Conservation (phyloP, 2,797 vertebrate genomes). For the Fratercula arctica region DNA sequence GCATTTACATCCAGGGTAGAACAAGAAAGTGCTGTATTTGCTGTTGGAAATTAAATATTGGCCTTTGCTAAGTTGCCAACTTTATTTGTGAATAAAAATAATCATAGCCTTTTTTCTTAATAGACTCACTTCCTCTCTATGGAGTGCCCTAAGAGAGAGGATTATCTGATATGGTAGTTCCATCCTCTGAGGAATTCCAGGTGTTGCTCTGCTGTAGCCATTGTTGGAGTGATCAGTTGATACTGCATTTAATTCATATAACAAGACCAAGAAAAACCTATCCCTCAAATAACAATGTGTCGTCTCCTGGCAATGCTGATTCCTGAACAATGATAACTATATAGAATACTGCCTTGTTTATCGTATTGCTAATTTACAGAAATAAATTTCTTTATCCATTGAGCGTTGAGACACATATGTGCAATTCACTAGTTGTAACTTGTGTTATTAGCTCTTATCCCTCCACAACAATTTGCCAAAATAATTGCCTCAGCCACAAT, state of each 20-base stretch:
- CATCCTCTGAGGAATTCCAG: not conserved
- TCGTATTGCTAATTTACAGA: slow-evolving; percentile 52
- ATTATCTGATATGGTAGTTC: not conserved
- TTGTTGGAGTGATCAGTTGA: not conserved
- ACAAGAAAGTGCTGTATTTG: not conserved
- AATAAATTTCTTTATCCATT: slow-evolving; percentile 52
- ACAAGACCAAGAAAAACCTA: not conserved
- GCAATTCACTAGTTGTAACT: slow-evolving; percentile 38
- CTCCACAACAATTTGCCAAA: slow-evolving; percentile 58
- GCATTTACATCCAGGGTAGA: rapidly evolving
- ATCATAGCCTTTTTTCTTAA: not conserved
- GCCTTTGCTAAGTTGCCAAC: not conserved
- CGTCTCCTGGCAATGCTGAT: not conserved
- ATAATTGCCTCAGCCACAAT: slow-evolving; percentile 64
- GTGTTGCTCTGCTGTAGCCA: not conserved
- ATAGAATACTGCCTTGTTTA: not conserved
- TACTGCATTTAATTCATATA: not conserved
- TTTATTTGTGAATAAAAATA: not conserved
- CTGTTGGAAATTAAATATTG: not conserved
- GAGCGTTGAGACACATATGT: not conserved
- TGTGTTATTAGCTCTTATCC: slow-evolving; percentile 65
- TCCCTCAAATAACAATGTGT: not conserved
- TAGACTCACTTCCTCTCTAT: rapidly evolving
- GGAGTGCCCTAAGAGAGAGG: not conserved
- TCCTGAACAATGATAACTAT: not conserved